Percentiles rank a stretch among this genome's conserved stretches.
These are phyloP conservation scores for Solea solea DNA, from an alignment of 2,113 vertebrate genomes.

Conservation along the genomic window DNA sequence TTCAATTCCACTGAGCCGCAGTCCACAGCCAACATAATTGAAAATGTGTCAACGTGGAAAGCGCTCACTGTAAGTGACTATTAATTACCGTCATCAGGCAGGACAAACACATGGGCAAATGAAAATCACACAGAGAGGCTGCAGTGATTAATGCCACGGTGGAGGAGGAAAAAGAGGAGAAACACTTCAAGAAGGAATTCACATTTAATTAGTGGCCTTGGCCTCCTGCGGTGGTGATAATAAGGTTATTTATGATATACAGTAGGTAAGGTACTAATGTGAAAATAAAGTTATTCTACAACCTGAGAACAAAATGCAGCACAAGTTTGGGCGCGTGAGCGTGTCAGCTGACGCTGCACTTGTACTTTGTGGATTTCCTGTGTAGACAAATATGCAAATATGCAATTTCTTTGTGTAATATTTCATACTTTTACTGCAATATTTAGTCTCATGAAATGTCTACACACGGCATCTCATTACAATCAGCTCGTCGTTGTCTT, in stretches of 20 bases:
- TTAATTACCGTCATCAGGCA: slow-evolving; percentile 42
- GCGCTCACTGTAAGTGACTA: slow-evolving; percentile 25
- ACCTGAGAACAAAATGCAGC: slow-evolving; percentile 10
- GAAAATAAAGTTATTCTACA: background rate
- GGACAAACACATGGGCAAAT: slow-evolving; percentile 37
- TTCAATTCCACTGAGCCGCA: background rate
- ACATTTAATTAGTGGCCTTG: slow-evolving; percentile 29
- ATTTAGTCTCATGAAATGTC: background rate
- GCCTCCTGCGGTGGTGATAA: background rate
- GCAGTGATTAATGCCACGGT: slow-evolving; percentile 37
- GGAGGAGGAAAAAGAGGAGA: background rate
- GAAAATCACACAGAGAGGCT: slow-evolving; percentile 14
- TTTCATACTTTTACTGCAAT: too few relatives aligned
- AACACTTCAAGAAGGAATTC: slow-evolving; percentile 5
- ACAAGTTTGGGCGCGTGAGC: background rate
- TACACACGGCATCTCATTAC: background rate
- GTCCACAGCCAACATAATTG: slow-evolving; percentile 12
- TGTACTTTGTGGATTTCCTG: background rate
- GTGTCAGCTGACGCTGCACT: background rate
- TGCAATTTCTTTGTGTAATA: too few relatives aligned
- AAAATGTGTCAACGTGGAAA: slow-evolving; percentile 27
- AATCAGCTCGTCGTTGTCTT: background rate
- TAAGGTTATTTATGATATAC: slow-evolving; percentile 3
- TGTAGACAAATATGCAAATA: too few relatives aligned
- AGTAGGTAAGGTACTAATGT: background rate